phyloP scores from a whole-genome alignment of 2,797 vertebrate genomes.

The Pangasius macronema region DNA sequence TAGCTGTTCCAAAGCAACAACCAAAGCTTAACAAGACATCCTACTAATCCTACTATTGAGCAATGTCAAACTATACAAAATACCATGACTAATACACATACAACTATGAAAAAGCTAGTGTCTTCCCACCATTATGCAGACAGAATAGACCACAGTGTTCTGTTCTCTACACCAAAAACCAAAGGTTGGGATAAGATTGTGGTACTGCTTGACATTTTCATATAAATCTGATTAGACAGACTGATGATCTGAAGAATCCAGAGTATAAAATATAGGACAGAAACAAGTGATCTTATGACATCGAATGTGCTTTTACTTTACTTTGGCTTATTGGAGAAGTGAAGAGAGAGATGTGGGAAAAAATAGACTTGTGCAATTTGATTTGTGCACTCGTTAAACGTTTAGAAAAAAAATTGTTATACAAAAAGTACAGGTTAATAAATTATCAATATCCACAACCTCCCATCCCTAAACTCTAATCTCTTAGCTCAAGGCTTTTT shows the following conservation, averaged over 20 bases:
- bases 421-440: neutral
- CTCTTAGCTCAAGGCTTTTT: neutral
- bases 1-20: slow-evolving; percentile 9
- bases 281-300: neutral
- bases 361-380: neutral
- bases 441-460: neutral
- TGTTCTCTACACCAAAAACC: neutral
- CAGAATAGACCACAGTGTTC: neutral
- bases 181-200: no score
- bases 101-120: neutral
- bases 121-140: slow-evolving; percentile 10
- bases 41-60: neutral
- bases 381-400: neutral
- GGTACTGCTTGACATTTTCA: neutral
- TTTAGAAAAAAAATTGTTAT: neutral
- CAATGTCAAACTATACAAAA: slow-evolving; percentile 2
- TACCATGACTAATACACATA: neutral
- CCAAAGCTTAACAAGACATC: neutral
- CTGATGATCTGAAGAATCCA: neutral
- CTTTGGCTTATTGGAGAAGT: neutral
- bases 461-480: neutral
- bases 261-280: neutral
- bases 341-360: neutral
- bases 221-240: neutral
- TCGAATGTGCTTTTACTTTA: neutral